Conservation (phyloP, 2,797 vertebrate genomes). For the Alectoris magna region DNA sequence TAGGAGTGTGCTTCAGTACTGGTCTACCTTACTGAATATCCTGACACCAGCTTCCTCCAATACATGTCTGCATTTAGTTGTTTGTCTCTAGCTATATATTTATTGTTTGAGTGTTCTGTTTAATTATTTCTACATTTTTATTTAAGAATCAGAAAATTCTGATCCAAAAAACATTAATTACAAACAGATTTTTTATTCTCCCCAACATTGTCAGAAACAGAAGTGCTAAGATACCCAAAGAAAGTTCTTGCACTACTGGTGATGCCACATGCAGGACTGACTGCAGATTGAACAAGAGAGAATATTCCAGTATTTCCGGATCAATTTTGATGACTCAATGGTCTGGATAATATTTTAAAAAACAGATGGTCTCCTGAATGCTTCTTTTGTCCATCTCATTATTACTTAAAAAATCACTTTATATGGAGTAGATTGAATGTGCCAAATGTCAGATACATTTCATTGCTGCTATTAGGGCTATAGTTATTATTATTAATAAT, state of each 20-base stretch:
- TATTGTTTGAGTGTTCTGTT: not conserved
- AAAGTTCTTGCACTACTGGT: not conserved
- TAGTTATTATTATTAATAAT: not conserved
- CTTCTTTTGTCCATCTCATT: not conserved
- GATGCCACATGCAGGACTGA: not conserved
- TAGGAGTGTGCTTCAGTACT: constrained; percentile 2
- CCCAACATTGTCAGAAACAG: not conserved
- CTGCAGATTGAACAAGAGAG: not conserved
- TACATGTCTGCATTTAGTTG: not conserved
- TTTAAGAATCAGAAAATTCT: not conserved
- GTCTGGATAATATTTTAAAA: constrained; percentile 26
- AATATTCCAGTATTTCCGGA: not conserved
- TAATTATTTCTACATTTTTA: not conserved
- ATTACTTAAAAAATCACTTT: constrained; percentile 19
- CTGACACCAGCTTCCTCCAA: not conserved
- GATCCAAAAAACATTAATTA: not conserved
- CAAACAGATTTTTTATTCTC: not conserved
- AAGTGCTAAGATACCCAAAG: not conserved
- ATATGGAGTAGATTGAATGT: constrained; percentile 17
- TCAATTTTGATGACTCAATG: constrained; percentile 22
- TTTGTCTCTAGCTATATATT: not conserved
- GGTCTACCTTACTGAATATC: not conserved
- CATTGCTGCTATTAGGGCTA: not conserved
- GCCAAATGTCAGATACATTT: constrained; percentile 10
- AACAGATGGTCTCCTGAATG: not conserved